Evolutionary conservation across 2,113 vertebrate species (phyloP).

Genomic region (Eudorcas thomsonii): DNA sequence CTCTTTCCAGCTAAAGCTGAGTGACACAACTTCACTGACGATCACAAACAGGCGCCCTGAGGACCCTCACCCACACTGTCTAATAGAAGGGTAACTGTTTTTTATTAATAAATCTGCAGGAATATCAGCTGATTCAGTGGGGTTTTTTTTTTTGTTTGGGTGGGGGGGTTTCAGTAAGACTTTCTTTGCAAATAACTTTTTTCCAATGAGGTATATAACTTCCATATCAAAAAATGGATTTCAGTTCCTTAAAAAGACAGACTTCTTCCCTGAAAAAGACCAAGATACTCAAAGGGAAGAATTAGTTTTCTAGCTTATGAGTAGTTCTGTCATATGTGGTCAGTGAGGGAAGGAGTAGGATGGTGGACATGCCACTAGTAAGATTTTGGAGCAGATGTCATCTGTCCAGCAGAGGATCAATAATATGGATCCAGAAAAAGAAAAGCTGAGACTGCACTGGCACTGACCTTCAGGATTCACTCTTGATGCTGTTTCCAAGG

Average conservation of each 20-base stretch:
- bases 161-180: neutral
- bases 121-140: neutral
- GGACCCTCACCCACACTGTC: neutral
- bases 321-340: neutral
- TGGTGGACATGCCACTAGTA: fast-evolving
- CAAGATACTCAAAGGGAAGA: neutral
- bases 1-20: neutral
- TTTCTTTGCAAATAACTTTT: neutral
- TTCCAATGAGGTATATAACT: neutral
- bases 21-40: neutral
- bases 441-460: no score
- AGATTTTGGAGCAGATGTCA: neutral
- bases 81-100: neutral
- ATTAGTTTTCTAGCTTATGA: no score
- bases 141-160: no score
- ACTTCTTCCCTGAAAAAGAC: neutral
- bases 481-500: neutral
- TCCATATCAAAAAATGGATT: neutral
- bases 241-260: neutral
- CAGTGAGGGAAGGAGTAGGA: fast-evolving
- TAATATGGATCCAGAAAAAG: neutral
- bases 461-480: neutral
- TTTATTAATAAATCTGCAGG: neutral
- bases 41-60: neutral
- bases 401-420: neutral